Conservation (phyloP, 2,888 invertebrate genomes). For the Palloptera scutellata region DNA sequence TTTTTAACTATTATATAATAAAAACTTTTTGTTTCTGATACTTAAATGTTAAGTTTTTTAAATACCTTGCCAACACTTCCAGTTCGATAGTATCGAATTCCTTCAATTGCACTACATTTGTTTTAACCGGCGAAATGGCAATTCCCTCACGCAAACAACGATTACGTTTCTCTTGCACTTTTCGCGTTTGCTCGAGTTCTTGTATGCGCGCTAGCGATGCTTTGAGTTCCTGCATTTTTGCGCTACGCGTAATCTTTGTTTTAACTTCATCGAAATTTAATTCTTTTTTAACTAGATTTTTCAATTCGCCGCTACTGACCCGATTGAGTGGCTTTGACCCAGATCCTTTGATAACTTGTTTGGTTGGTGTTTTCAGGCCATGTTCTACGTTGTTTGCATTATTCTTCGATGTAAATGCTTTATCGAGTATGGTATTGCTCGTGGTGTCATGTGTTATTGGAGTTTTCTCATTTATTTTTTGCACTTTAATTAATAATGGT, state of each 20-base stretch:
- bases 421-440: constrained; percentile 29
- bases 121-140: constrained; percentile 44
- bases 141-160: constrained; percentile 54
- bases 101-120: constrained; percentile 66
- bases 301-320: constrained; percentile 57
- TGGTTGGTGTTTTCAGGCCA: constrained; percentile 58
- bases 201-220: constrained; percentile 74
- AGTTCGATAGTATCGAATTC: constrained; percentile 79
- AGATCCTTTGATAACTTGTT: constrained; percentile 63
- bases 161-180: constrained; percentile 59
- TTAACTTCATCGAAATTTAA: constrained; percentile 76
- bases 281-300: constrained; percentile 67
- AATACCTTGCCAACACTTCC: constrained; percentile 77
- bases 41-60: background rate
- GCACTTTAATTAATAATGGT: constrained; percentile 36
- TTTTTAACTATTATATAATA: too few species aligned
- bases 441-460: constrained; percentile 29
- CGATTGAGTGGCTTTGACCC: constrained; percentile 51
- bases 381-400: constrained; percentile 54
- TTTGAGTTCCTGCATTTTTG: constrained; percentile 74
- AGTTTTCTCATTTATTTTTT: constrained; percentile 45
- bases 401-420: constrained; percentile 47
- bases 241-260: constrained; percentile 73
- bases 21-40: too few species aligned
- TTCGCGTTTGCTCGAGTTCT: constrained; percentile 71